A percentile compares a stretch with the other conserved stretches of the same genome.
phyloP scores from a whole-genome alignment of 2,888 invertebrate genomes.

The Drosophila phalerata region DNA sequence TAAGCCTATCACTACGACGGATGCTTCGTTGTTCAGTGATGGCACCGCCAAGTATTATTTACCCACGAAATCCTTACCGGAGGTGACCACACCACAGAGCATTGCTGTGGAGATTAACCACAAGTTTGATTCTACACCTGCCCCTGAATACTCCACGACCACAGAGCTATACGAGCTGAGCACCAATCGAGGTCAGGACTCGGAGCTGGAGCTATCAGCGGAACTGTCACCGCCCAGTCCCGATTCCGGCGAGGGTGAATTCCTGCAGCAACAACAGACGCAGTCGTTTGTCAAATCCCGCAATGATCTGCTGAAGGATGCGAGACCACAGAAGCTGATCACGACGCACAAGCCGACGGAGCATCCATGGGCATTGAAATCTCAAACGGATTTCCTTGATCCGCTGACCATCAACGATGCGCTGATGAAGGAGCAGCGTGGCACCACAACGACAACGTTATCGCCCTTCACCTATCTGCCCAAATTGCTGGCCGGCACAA shows the following conservation, averaged over 20 bases:
- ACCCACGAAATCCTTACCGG: conserved; percentile 80
- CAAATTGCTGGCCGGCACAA: conserved; percentile 34
- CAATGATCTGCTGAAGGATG: conserved; percentile 79
- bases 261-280: conserved; percentile 89
- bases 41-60: conserved; percentile 82
- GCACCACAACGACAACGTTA: conserved; percentile 66
- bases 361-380: conserved; percentile 86
- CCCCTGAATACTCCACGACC: conserved; percentile 76
- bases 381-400: conserved; percentile 89
- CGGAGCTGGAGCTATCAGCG: conserved; percentile 77
- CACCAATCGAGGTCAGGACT: conserved; percentile 86
- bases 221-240: conserved; percentile 85
- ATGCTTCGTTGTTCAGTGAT: conserved; percentile 69
- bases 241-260: conserved; percentile 86
- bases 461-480: conserved; percentile 84
- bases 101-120: conserved; percentile 86
- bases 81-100: conserved; percentile 87
- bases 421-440: conserved; percentile 85
- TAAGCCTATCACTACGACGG: conserved; percentile 69
- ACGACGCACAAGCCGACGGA: conserved; percentile 78
- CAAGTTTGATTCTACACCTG: conserved; percentile 77
- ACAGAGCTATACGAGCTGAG: conserved; percentile 84
- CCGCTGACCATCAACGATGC: conserved; percentile 91
- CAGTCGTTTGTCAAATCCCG: conserved; percentile 89
- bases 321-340: conserved; percentile 59